phyloP scores from a whole-genome alignment of 2,113 vertebrate genomes.

The Peromyscus polionotus region DNA sequence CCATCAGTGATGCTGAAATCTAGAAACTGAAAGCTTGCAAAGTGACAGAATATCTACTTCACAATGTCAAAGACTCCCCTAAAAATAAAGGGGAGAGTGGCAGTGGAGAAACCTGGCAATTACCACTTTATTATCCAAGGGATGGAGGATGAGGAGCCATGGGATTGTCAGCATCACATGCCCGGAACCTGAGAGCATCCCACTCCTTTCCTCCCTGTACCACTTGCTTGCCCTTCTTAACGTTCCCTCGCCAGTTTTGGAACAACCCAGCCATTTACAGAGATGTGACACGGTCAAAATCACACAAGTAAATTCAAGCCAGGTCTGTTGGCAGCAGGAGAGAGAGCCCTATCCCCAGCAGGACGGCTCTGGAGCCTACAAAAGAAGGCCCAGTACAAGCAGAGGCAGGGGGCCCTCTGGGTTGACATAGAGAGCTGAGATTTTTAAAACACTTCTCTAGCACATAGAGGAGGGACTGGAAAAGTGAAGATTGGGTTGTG shows the following conservation, averaged over 20 bases:
- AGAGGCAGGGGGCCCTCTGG: background rate
- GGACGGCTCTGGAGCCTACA: background rate
- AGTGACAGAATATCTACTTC: background rate
- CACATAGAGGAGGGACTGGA: background rate
- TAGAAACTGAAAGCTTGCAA: constrained; percentile 39
- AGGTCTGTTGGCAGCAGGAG: background rate
- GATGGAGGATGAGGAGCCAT: background rate
- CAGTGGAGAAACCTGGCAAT: background rate
- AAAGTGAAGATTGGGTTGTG: background rate
- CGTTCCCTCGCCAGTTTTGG: constrained; percentile 14
- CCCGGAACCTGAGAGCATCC: constrained; percentile 2
- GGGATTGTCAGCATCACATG: background rate
- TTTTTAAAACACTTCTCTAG: constrained; percentile 19
- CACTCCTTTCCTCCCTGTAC: constrained; percentile 16
- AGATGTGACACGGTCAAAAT: background rate
- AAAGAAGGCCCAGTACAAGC: background rate
- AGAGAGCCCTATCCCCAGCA: background rate
- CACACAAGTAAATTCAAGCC: background rate
- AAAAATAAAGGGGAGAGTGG: constrained; percentile 31
- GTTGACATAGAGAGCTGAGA: background rate
- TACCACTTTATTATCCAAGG: background rate
- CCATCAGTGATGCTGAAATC: background rate
- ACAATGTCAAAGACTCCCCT: background rate
- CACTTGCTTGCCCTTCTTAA: constrained; percentile 8
- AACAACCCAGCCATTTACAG: constrained; percentile 40